Evolutionary conservation across 2,888 invertebrate genomes (phyloP), one percentile per base, ranked within the genome.

Genomic region (Oithona nana): DNA sequence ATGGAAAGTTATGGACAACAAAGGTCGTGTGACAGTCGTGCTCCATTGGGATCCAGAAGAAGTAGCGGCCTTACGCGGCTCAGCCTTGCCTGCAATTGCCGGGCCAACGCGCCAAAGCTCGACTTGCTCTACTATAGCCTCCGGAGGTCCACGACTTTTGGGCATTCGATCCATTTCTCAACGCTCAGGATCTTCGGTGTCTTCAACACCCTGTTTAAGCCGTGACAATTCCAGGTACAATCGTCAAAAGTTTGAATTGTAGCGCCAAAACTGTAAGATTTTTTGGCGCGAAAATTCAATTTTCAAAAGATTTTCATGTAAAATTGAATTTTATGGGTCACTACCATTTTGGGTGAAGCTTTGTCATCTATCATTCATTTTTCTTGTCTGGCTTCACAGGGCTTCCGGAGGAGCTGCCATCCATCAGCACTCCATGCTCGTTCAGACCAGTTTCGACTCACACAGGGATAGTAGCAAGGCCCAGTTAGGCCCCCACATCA

Each of bases 1-100:
- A 78, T 92, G 92, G 92, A 92, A 92, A 79, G 90, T 92, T 79
- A 90, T 90, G 89, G 92, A 92, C 83, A 89, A 89, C 82, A 88
- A 89, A 80, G 92, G 90, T 75, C 84, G 89, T 75, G 88, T 92
- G 79, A 92, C 92, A 72, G 89, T 92, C 78, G 90, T 92, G 74
- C 79, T 92, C 75, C 89, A 92, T 78, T 92, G 92, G 92, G 92
- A 92, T 80, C 89, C 71, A 77, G 80, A 70, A 70, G 70, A 77
- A 68, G 69, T 75, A 66, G 79, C 78, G 73, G 78, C 75, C 39
- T 29, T 22, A 28, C 20, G 28, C 54, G 50, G 55, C 16, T 11
- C 28, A 24, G 16, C 24, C 62, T 4, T 31, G 28, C 56, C 61
- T 24, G 8, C 28, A 49, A 20, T 29, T 63, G 1, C 39, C 16